Conservation (phyloP, 2,113 vertebrate species). For the Eretmodus cyanostictus region DNA sequence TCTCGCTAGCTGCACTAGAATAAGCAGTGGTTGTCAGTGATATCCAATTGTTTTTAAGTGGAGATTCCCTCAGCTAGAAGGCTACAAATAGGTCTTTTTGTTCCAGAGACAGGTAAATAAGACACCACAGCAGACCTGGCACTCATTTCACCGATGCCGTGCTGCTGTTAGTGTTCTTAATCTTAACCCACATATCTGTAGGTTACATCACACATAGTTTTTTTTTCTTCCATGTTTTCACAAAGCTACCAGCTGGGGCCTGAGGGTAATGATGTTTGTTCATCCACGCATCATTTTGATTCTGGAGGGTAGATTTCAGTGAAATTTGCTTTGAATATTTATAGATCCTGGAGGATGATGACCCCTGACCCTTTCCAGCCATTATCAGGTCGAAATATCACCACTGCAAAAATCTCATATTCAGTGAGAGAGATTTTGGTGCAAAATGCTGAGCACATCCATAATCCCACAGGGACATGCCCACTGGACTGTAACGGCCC, state of each 20-base stretch:
- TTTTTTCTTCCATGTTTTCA: not conserved
- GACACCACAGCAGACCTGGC: not conserved
- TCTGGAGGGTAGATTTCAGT: not conserved
- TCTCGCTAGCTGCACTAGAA: slow-evolving; percentile 6
- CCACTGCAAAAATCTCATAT: not conserved
- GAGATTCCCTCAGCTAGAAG: slow-evolving; percentile 4
- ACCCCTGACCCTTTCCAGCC: not conserved
- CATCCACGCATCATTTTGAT: not conserved
- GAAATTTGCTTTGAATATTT: not conserved
- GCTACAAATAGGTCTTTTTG: not conserved
- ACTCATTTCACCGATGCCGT: not conserved
- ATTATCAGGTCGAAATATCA: not conserved
- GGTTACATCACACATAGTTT: not conserved
- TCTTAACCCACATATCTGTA: not conserved
- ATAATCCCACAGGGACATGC: not conserved
- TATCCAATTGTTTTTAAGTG: slow-evolving; percentile 28
- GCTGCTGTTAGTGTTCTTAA: not conserved
- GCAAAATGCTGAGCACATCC: not conserved
- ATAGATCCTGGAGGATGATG: not conserved
- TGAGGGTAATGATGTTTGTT: not conserved
- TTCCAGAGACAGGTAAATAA: not conserved
- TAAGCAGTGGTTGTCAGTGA: not conserved
- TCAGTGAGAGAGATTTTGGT: not conserved
- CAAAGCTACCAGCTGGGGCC: not conserved
- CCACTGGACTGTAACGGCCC: not conserved